Base-by-base conservation (phyloP, 1,140 invertebrate species). In the Oreohelix idahoensis region DNA sequence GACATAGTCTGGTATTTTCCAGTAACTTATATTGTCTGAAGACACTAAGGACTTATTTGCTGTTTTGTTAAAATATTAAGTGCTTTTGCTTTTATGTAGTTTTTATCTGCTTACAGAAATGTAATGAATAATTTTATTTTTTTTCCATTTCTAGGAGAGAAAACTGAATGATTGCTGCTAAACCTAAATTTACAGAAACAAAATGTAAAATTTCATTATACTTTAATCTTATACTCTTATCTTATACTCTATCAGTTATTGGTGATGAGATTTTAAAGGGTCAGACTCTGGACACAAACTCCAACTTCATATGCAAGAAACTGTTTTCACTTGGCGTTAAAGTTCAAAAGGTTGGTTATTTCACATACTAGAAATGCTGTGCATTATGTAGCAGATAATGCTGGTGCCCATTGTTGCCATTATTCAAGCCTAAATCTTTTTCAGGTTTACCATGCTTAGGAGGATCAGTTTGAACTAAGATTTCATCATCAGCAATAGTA, bases 221-320 rank as follows among this genome's bases (percentile, higher is more conserved):
- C 42, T 29, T 75, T 15, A n/a, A 75, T 75, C 5, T 11, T 32
- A 77, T 35, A 4, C 32, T 17, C 32, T 32, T 53, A 58, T 53
- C n/a, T 10, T 8, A 42, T 77, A 29, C 23, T 51, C 87, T 95
- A 77, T 93, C 95, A 89, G 93, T 97, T 75, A 96, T 97, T 90
- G 96, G 96, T 29, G 95, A 97, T 94, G 96, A 97, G 93, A 96
- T 97, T 87, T 91, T 97, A n/a, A 96, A 96, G 92, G 96, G 96
- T 8, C 95, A 96, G 89, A 95, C 95, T 10, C 91, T 89, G 63
- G 96, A 97, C 89, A 95, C 95, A 32, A 97, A 97, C 92, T 96
- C 96, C 1, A 90, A 94, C 84, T 96, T 95, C 88, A 92, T 96
- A 11, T 94, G 94, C 81, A 94, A 94, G 91, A 92, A 94, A 79